Evolutionary conservation across 2,888 invertebrate species (phyloP), one percentile per base, ranked within the genome.

Genomic region (Chydorus sphaericus): DNA sequence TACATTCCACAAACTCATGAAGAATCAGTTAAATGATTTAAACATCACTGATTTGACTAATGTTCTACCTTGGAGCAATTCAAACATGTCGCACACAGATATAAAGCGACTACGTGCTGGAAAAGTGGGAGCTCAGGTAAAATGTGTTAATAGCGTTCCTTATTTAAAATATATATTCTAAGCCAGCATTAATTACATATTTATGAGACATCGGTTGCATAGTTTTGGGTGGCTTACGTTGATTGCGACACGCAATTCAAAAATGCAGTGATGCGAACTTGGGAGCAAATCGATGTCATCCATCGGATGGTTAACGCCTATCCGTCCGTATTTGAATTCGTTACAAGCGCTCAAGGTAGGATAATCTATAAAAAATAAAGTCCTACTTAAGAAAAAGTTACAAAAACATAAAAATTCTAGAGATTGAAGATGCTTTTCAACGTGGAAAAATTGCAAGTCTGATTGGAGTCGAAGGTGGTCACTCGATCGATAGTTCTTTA

Each of bases 201-300:
- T 23, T 44, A 44, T 44, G 10, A 10, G 10, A 11, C 36, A 10
- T 44, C 26, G 3, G 10, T 14, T 14, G 14, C 59, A 39, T 48
- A 88, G 85, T 86, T 88, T 70, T 89, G 88, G 88, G 85, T 86
- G 49, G 85, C 85, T 60, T 89, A 85, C 74, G 85, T 85, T 65
- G 81, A 82, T 48, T 89, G 89, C 70, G 81, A 81, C 63, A 78
- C 85, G 49, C 87, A 87, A 69, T 82, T 84, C 69, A 81, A 83
- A 64, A 88, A 89, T 67, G 85, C 88, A 48, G 85, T 88, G 63
- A 83, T 86, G 67, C 74, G 84, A 64, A 85, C 86, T 31, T 75
- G 89, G 65, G 88, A 88, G 66, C 88, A 89, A 71, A 83, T 87
- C 66, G 89, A 89, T 72, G 77, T 86, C 64, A 87, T 88, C 67